Base-by-base conservation (phyloP, 2,888 invertebrate genomes). In the Agapostemon virescens region DNA sequence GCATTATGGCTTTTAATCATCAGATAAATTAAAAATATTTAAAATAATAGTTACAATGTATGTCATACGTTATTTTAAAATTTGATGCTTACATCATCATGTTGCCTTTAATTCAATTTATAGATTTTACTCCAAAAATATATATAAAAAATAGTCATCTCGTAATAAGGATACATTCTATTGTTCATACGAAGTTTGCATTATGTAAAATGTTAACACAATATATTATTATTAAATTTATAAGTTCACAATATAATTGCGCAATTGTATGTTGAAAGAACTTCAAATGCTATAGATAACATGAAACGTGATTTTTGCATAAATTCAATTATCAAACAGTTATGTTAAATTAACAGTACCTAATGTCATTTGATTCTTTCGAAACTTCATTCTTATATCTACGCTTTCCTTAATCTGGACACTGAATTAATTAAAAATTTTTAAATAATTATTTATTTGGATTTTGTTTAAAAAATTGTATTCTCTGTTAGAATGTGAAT, bases 171-270 rank as follows among this genome's bases (percentile, higher is more conserved):
- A 69, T 33, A 33, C 64, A 64, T 70, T 82, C 30, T 71, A 70
- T 73, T 72, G 63, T 84, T 80, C 69, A 45, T 81, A 88, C 88
- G 91, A 91, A 92, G 90, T 92, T 89, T 92, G 92, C 89, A 89
- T 90, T n/a, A n/a, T n/a, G n/a, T n/a, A n/a, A n/a, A 90, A 90
- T 86, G 91, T 92, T 92, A 49, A 30, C 58, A 40, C 23, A 52
- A 79, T 79, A 70, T 66, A 79, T 74, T 79, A 70, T 69, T 49
- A 73, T 69, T 78, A 55, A 36, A 67, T 33, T 63, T 70, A 30
- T 72, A 63, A 68, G 63, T 68, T 58, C 38, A 45, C 45, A 55
- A 79, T 69, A 79, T 55, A 45, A 79, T 79, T 80, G 45, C 45
- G 64, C 68, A 61, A 52, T 69, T 79, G 63, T 73, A 63, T 64